Base-by-base conservation (phyloP, 2,888 invertebrate genomes). In the Orthosia gracilis region DNA sequence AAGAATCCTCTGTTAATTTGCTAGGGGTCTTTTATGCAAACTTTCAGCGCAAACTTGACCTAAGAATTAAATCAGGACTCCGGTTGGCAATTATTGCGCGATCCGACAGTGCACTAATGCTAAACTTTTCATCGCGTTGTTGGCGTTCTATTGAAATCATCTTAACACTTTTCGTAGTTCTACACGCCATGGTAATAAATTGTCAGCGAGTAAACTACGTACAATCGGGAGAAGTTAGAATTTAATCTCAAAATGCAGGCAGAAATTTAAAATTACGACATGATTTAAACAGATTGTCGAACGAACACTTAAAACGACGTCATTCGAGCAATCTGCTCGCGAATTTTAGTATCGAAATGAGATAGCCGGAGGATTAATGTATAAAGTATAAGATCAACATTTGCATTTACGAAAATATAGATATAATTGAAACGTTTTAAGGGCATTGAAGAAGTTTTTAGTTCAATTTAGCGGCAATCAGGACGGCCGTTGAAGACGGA, bases 401-500 rank as follows among this genome's bases (percentile, higher is more conserved):
- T 87, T 87, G 80, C 89, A 90, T 92, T 89, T 83, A 85, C 85
- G 88, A 91, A 92, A 92, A 91, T 93, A 92, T 90, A 89, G 89
- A 93, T 92, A 94, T 95, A 95, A 95, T 95, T 94, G 94, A 93
- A 95, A 93, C 94, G 93, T 95, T 96, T 96, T 94, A 92, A 92
- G 90, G 92, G 92, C 94, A 94, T 94, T 95, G 94, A 94, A 95
- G 94, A 96, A 96, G 95, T 96, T 96, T 96, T 96, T 96, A 96
- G 96, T 96, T 96, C 95, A 96, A 96, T 96, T 96, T 96, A 94
- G 95, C 94, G 92, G 96, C 96, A 96, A 96, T 96, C 96, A 96
- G 94, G 94, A 93, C 94, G 95, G 93, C 96, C 93, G 96, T 95
- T 95, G 95, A 95, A 95, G 95, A 94, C 87, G 94, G 92, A 90